Conservation (phyloP, 2,113 vertebrate species). For the Neodon shergylaensis region DNA sequence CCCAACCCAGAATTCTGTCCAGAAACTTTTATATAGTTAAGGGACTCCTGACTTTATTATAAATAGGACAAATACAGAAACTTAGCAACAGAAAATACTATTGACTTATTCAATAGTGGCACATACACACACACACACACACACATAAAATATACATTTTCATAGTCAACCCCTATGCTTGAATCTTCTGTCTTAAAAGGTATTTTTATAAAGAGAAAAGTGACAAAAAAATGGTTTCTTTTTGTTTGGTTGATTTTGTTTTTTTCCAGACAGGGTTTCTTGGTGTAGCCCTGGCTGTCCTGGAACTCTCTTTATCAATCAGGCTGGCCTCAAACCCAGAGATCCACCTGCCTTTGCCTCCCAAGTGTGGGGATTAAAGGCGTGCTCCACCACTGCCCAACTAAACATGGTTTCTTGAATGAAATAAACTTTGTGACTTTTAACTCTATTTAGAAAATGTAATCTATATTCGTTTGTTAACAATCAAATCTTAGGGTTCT, state of each 20-base stretch:
- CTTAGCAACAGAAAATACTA: background rate
- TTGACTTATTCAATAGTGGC: background rate
- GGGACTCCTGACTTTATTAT: background rate
- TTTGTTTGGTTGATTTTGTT: background rate
- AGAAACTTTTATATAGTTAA: background rate
- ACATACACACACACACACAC: background rate
- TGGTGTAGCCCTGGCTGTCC: background rate
- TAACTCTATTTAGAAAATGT: slow-evolving; percentile 27
- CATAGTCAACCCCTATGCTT: background rate
- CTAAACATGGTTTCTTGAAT: slow-evolving; percentile 15
- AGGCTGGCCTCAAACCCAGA: background rate
- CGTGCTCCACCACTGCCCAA: background rate
- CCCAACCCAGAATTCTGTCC: background rate
- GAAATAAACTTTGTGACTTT: slow-evolving; percentile 15
- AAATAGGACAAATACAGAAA: background rate
- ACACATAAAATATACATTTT: background rate
- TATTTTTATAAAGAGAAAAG: background rate
- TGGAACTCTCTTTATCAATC: background rate
- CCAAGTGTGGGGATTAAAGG: background rate
- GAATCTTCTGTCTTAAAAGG: background rate
- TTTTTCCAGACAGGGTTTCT: background rate
- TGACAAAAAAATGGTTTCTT: background rate
- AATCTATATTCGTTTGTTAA: background rate
- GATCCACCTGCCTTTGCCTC: background rate
- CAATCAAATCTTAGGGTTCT: background rate